Conservation (phyloP, 1,140 invertebrate genomes). For the Bradysia coprophila region DNA sequence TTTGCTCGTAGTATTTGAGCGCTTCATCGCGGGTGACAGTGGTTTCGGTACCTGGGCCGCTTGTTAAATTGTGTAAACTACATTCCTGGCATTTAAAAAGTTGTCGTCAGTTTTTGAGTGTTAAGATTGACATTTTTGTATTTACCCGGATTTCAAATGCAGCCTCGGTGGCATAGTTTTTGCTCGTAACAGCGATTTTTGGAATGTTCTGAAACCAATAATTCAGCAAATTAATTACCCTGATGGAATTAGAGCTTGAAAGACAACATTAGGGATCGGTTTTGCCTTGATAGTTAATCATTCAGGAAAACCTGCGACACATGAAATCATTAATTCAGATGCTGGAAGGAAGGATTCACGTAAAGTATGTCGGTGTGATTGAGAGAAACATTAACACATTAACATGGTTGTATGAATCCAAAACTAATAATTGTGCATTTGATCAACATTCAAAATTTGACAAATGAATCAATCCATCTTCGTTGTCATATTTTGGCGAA, state of each 20-base stretch:
- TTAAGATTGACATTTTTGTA: neutral
- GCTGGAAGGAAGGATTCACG: too few species aligned
- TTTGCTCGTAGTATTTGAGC: slow-evolving; percentile 35
- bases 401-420: too few species aligned
- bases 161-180: neutral
- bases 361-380: too few species aligned
- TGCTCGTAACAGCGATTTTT: neutral
- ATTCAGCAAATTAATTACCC: neutral
- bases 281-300: too few species aligned
- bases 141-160: neutral
- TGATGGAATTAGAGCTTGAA: neutral
- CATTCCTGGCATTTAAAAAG: slow-evolving; percentile 3
- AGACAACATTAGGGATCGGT: neutral
- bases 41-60: slow-evolving; percentile 45
- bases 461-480: too few species aligned
- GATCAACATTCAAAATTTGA: too few species aligned
- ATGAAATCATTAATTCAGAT: too few species aligned
- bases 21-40: slow-evolving; percentile 41
- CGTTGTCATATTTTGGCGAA: too few species aligned
- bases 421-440: too few species aligned
- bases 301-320: too few species aligned
- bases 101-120: neutral
- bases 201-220: neutral
- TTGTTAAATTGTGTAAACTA: slow-evolving; percentile 71
- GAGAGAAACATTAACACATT: too few species aligned